Base-by-base conservation (phyloP, 2,888 invertebrate genomes). In the Hyalella azteca region DNA sequence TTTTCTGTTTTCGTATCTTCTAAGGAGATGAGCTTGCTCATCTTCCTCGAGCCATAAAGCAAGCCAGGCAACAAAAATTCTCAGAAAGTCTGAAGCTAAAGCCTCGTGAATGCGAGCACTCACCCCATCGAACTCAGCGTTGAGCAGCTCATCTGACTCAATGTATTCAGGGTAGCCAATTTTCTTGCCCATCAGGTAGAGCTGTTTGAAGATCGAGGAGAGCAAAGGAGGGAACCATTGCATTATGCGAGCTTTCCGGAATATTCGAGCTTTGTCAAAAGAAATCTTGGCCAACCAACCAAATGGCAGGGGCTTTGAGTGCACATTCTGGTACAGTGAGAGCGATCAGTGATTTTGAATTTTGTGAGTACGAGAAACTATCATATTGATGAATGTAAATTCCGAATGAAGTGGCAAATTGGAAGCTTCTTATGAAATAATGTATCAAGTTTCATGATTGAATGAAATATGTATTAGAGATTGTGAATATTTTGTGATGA, bases 101-200 rank as follows among this genome's bases (percentile, higher is more conserved):
- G 54, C 54, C 54, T 19, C 7, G 39, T 39, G 26, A 29, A 54
- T 26, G 54, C 22, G 54, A 54, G 3, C 29, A 86, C 87, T 86
- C 87, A 90, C 90, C 85, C 87, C 88, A 75, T 87, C 87, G 84
- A 90, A 90, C 85, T 89, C 89, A 45, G 88, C 87, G 84, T 90
- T 90, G 81, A 91, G 86, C 79, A 89, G 87, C 49, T 86, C 87
- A 45, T 88, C 87, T 82, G 90, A 88, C 81, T 89, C 86, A 79
- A 91, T 89, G 84, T 89, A 90, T 79, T 90, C 89, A 22, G 91
- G 90, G 85, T 89, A 91, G 19, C 90, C 91, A 81, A 91, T 90
- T 85, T 89, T 87, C 82, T 89, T 88, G 60, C 88, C 87, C 87
- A 90, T 90, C 29, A 88, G 87, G 82, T 87, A 86, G 59, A 87